Evolutionary conservation across 2,113 vertebrate genomes (phyloP).

Genomic region (Nothoprocta pentlandii): DNA sequence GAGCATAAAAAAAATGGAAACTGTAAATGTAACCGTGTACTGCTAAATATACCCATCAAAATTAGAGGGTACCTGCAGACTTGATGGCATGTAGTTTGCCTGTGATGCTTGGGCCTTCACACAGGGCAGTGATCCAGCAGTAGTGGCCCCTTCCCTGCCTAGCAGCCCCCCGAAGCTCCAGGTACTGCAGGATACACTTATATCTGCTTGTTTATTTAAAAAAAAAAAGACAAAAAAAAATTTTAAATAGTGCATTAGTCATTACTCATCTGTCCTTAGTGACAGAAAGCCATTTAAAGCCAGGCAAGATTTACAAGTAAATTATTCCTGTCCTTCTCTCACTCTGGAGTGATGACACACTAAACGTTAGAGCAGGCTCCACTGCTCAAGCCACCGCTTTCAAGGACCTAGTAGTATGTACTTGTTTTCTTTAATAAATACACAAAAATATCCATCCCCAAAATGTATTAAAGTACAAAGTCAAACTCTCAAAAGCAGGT

Average conservation of each 20-base stretch:
- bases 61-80: background rate
- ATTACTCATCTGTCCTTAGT: background rate
- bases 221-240: too few species aligned
- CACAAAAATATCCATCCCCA: background rate
- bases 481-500: background rate
- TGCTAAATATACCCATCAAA: background rate
- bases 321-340: background rate
- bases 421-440: background rate
- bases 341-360: too few species aligned
- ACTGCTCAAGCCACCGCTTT: background rate
- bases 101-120: background rate
- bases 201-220: background rate
- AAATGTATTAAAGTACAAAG: background rate
- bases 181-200: background rate
- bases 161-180: background rate
- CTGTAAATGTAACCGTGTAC: background rate
- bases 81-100: fast-evolving
- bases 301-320: background rate
- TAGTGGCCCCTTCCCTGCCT: too few species aligned
- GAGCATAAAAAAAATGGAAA: background rate
- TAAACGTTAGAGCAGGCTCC: background rate
- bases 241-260: too few species aligned
- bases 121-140: background rate
- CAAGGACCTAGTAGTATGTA: background rate
- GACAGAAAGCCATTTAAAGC: background rate